Conservation (phyloP, 2,797 vertebrate genomes). For the Cuculus canorus region DNA sequence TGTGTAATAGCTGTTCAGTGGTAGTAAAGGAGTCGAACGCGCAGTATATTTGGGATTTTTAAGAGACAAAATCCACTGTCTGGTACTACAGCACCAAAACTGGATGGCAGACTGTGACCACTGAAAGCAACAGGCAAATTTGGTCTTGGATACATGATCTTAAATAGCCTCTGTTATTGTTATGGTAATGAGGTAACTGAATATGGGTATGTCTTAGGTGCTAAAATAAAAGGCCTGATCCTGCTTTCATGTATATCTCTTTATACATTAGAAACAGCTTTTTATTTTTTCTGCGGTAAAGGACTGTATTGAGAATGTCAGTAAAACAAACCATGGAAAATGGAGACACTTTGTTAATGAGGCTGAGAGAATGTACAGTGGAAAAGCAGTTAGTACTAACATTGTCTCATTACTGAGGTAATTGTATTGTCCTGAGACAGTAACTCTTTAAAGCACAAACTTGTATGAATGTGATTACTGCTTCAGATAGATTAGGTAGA, state of each 20-base stretch:
- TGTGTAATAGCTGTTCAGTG: constrained; percentile 46
- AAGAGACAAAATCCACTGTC: not conserved
- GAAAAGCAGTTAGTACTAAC: not conserved
- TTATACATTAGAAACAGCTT: constrained; percentile 9
- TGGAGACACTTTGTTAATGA: not conserved
- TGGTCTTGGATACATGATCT: not conserved
- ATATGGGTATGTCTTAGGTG: constrained; percentile 46
- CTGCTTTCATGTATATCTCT: constrained; percentile 29
- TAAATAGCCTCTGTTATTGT: not conserved
- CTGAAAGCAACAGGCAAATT: constrained; percentile 8
- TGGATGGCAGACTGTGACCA: not conserved
- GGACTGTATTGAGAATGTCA: not conserved
- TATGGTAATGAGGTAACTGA: not conserved
- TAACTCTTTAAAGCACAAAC: constrained; percentile 60
- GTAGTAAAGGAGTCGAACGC: constrained; percentile 11
- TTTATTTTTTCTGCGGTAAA: constrained; percentile 8
- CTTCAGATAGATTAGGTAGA: not conserved
- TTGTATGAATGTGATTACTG: constrained; percentile 42
- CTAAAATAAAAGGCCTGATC: constrained; percentile 51
- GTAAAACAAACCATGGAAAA: not conserved
- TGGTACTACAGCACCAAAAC: constrained; percentile 12
- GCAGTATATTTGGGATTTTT: constrained; percentile 7
- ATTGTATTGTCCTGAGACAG: not conserved
- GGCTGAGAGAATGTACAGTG: not conserved
- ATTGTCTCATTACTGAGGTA: not conserved